Percentiles rank a stretch among this genome's conserved stretches.
phyloP scores from a whole-genome alignment of 2,888 invertebrate species.

The Lampropteryx suffumata region DNA sequence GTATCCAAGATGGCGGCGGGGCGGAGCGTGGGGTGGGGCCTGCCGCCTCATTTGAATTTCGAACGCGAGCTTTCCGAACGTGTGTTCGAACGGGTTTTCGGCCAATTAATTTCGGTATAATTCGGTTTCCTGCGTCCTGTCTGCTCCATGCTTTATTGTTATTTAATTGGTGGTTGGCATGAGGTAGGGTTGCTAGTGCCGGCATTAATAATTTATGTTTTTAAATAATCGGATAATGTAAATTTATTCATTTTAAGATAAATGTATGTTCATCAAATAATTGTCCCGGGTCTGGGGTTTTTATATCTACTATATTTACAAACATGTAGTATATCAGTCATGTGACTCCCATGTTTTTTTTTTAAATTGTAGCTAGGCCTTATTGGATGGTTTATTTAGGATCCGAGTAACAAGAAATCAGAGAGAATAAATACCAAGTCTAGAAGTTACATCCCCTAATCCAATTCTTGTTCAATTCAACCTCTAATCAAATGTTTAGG shows the following conservation, averaged over 20 bases:
- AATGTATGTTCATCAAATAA: no score
- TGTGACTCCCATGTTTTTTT: no score
- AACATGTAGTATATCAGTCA: no score
- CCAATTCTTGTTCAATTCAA: no score
- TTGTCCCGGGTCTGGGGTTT: no score
- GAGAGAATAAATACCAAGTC: no score
- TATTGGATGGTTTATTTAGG: no score
- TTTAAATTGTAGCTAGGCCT: no score
- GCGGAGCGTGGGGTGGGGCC: conserved; percentile 75
- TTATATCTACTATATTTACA: no score
- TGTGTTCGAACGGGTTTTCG: conserved; percentile 78
- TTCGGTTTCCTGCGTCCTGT: conserved; percentile 65
- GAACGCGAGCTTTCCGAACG: conserved; percentile 78
- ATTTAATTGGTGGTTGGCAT: conserved; percentile 59
- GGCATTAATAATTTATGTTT: conserved; percentile 15
- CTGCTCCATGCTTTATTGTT: conserved; percentile 64
- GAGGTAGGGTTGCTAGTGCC: conserved; percentile 28
- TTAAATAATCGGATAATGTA: conserved; percentile 12
- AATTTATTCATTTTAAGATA: neutral
- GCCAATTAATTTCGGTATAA: conserved; percentile 79
- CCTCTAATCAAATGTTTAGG: no score
- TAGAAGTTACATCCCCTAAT: no score
- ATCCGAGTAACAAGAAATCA: no score
- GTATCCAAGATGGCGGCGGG: conserved; percentile 79
- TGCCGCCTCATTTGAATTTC: conserved; percentile 82